phyloP scores from a whole-genome alignment of 2,113 vertebrate genomes.

The Oceanites oceanicus region DNA sequence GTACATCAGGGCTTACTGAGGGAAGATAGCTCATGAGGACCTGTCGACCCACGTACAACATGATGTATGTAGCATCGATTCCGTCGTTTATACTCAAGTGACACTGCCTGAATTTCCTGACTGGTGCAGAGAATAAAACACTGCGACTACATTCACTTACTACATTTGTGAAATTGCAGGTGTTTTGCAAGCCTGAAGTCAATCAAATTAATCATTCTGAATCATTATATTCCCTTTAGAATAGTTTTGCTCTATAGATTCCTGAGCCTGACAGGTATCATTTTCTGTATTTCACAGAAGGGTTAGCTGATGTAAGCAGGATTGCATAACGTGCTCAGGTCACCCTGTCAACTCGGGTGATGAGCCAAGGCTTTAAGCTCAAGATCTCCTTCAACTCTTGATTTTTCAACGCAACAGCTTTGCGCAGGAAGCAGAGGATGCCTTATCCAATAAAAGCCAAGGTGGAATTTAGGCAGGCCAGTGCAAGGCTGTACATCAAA shows the following conservation, averaged over 20 bases:
- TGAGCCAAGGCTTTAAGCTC: neutral
- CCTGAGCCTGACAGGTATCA: neutral
- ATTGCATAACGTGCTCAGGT: slow-evolving; percentile 27
- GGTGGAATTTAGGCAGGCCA: neutral
- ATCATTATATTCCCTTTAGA: neutral
- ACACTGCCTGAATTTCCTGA: neutral
- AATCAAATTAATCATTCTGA: neutral
- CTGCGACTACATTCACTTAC: neutral
- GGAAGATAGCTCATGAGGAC: neutral
- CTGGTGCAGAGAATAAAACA: neutral
- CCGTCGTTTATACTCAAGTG: neutral
- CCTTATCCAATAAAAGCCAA: neutral
- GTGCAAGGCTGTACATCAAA: neutral
- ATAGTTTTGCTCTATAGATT: neutral
- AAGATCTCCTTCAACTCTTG: slow-evolving; percentile 9
- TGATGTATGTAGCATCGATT: neutral
- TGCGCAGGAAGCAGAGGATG: neutral
- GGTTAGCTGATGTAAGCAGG: neutral
- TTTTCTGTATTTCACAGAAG: neutral
- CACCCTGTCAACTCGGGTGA: neutral
- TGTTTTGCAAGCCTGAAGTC: neutral
- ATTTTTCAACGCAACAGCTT: slow-evolving; percentile 14
- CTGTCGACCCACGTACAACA: neutral
- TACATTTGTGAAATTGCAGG: neutral
- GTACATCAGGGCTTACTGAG: neutral